These are phyloP conservation scores for Xestoiulus laeticollis DNA, from an alignment of 2,888 invertebrate species.

Conservation along the genomic window DNA sequence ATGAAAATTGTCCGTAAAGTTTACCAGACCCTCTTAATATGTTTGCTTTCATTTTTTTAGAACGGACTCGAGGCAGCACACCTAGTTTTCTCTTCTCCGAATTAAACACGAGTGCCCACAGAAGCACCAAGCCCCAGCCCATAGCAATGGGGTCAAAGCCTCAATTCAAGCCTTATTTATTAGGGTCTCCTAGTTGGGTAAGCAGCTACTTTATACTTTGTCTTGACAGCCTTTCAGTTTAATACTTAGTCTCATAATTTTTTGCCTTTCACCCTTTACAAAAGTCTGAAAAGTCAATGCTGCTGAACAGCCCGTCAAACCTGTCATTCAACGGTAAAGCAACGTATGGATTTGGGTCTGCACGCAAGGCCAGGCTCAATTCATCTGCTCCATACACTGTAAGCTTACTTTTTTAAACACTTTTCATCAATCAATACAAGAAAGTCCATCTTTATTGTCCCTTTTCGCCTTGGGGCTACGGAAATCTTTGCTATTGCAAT, in stretches of 20 bases:
- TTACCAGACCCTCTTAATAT: neutral
- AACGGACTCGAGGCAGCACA: neutral
- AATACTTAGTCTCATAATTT: neutral
- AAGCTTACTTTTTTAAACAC: neutral
- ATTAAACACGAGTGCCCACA: neutral
- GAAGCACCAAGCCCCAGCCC: conserved; percentile 53
- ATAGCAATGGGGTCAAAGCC: conserved; percentile 57
- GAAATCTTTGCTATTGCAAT: too few relatives aligned
- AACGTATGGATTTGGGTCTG: conserved; percentile 46
- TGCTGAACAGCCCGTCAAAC: conserved; percentile 14
- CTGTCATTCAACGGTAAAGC: conserved; percentile 46
- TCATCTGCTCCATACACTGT: conserved; percentile 49
- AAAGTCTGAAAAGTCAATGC: conserved; percentile 61
- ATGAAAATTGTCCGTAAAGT: too few relatives aligned
- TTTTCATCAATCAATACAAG: too few relatives aligned
- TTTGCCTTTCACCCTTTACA: conserved; percentile 60
- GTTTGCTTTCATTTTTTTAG: neutral
- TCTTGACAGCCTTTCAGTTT: neutral
- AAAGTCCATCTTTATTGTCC: too few relatives aligned
- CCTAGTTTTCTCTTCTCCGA: conserved; percentile 43
- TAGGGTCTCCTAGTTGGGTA: conserved; percentile 60
- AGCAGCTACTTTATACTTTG: conserved; percentile 38
- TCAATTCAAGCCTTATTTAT: conserved; percentile 60
- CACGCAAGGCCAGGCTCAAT: conserved; percentile 10
- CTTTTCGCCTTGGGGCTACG: too few relatives aligned